phyloP scores from a whole-genome alignment of 2,113 vertebrate genomes.

The Chaetodon auriga region DNA sequence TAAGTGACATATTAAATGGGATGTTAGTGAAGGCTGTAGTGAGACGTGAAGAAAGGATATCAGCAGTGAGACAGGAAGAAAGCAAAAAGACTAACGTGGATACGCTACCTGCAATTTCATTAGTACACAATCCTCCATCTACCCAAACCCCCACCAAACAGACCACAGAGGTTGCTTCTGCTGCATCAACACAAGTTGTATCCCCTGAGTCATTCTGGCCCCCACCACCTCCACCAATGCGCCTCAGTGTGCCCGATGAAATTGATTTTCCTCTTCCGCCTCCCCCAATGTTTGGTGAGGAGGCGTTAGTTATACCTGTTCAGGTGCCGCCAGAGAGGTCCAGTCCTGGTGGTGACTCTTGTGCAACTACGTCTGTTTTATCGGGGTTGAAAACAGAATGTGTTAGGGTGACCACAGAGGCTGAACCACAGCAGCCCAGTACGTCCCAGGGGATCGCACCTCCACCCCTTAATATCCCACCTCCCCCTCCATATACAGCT shows the following conservation, averaged over 20 bases:
- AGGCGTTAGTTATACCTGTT: constrained; percentile 60
- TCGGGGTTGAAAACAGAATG: constrained; percentile 21
- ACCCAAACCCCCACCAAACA: constrained; percentile 84
- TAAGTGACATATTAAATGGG: constrained; percentile 64
- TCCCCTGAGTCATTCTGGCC: constrained; percentile 80
- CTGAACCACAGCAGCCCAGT: constrained; percentile 33
- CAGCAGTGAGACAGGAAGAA: constrained; percentile 35
- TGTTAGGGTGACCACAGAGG: constrained; percentile 1
- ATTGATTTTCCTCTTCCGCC: constrained; percentile 78
- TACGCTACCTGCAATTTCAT: constrained; percentile 41
- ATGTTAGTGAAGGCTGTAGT: constrained; percentile 67
- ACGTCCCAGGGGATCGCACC: constrained; percentile 27
- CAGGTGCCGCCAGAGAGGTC: constrained; percentile 52
- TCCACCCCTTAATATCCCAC: constrained; percentile 62
- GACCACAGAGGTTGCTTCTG: constrained; percentile 14
- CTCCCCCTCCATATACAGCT: constrained; percentile 70
- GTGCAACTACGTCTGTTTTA: not conserved
- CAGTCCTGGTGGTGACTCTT: not conserved
- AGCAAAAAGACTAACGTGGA: constrained; percentile 31
- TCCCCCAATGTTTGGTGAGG: constrained; percentile 68
- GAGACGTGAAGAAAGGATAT: constrained; percentile 54
- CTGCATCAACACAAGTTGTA: constrained; percentile 11
- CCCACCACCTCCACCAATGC: constrained; percentile 83
- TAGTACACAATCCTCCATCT: constrained; percentile 75
- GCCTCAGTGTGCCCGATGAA: constrained; percentile 82